Conservation (phyloP, 2,797 vertebrate genomes). For the Triplophysa yarkandensis region DNA sequence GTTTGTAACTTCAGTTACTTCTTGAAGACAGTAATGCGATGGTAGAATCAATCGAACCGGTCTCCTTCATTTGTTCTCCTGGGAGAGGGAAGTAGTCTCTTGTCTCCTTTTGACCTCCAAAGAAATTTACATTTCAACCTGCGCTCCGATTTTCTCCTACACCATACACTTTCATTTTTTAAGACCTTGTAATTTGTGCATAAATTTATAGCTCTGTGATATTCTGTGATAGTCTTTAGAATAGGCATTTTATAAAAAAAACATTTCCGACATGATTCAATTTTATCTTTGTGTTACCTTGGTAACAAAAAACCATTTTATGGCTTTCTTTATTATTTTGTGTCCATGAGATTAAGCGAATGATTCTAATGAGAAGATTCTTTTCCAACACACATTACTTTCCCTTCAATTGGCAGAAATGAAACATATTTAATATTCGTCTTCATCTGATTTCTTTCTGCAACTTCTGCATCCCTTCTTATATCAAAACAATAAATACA, state of each 20-base stretch:
- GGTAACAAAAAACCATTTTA: slow-evolving; percentile 15
- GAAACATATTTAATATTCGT: neutral
- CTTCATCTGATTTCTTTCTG: neutral
- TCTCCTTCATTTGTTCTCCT: no score
- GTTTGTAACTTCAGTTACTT: neutral
- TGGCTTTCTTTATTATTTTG: neutral
- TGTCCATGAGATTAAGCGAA: no score
- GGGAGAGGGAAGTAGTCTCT: neutral
- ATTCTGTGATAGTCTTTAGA: neutral
- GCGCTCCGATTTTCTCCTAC: neutral
- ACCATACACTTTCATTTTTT: neutral
- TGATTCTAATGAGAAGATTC: no score
- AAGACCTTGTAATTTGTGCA: neutral
- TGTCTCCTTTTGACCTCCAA: neutral
- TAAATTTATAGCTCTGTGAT: neutral
- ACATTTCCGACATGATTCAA: neutral
- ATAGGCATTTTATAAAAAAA: neutral
- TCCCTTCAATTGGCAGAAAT: neutral
- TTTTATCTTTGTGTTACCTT: slow-evolving; percentile 20
- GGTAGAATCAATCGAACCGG: neutral
- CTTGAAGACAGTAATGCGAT: neutral
- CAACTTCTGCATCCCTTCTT: neutral
- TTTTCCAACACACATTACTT: no score
- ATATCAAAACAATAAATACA: neutral
- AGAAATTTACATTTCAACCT: neutral